Conservation (phyloP, 2,113 vertebrate genomes). For the Donacobius atricapilla region DNA sequence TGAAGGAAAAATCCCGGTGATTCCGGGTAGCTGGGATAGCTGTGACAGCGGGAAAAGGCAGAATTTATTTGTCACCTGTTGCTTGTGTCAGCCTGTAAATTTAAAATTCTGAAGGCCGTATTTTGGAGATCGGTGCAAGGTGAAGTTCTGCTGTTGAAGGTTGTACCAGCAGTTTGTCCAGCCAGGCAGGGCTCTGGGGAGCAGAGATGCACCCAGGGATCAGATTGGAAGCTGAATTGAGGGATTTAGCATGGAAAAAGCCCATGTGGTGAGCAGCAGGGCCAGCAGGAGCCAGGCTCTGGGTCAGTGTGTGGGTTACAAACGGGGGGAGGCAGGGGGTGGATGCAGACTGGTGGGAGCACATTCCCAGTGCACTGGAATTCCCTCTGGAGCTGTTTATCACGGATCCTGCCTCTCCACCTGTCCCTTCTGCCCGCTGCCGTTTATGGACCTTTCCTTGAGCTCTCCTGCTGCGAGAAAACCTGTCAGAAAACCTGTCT, state of each 20-base stretch:
- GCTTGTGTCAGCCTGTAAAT: neutral
- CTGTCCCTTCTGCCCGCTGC: neutral
- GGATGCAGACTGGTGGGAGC: neutral
- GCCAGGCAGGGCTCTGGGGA: neutral
- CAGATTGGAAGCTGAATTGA: neutral
- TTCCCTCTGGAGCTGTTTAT: neutral
- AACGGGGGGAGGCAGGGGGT: neutral
- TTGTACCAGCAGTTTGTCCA: neutral
- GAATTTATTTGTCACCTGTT: neutral
- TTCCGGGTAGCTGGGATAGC: neutral
- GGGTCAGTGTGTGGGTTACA: neutral
- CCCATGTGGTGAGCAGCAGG: neutral
- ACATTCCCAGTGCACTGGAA: neutral
- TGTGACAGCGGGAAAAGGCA: neutral
- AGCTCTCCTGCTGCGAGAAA: neutral
- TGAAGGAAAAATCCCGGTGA: neutral
- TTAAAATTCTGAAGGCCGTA: accelerated
- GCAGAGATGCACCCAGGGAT: neutral
- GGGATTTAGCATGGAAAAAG: neutral
- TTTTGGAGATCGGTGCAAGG: neutral
- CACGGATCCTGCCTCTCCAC: neutral
- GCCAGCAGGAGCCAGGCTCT: neutral
- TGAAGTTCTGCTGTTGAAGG: neutral
- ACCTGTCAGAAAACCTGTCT: neutral
- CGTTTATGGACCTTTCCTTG: neutral